Evolutionary conservation across 2,113 vertebrate genomes (phyloP).

Genomic region (Chloebia gouldiae): DNA sequence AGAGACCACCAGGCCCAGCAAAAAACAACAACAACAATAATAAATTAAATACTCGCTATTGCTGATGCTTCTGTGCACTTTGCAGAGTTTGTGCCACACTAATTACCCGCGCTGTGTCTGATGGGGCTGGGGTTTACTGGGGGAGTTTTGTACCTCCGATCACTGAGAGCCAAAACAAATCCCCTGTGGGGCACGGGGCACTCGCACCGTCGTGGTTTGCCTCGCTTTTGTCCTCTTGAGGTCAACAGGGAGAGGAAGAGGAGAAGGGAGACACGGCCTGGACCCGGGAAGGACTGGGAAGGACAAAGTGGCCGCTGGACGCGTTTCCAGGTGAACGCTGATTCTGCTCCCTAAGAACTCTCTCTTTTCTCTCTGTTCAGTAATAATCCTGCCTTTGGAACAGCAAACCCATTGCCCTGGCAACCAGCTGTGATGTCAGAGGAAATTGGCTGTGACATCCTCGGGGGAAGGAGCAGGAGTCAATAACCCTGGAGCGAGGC

Average conservation of each 20-base stretch:
- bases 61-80: slow-evolving; percentile 10
- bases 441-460: background rate
- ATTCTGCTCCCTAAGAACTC: background rate
- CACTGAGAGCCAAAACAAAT: background rate
- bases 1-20: background rate
- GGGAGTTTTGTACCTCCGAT: background rate
- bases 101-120: background rate
- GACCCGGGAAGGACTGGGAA: fast-evolving
- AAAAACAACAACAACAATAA: background rate
- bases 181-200: background rate
- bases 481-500: background rate
- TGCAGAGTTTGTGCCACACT: background rate
- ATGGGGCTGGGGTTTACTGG: background rate
- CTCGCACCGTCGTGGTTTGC: fast-evolving
- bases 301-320: background rate
- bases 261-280: background rate
- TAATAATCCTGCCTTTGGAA: background rate
- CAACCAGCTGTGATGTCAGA: slow-evolving; percentile 27
- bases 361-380: background rate
- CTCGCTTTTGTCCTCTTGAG: background rate
- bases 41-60: background rate
- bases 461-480: background rate
- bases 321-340: background rate
- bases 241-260: background rate
- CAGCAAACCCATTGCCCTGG: background rate